These are phyloP conservation scores for Rattus norvegicus DNA, from an alignment of 2,113 vertebrate genomes.

Conservation along the genomic window DNA sequence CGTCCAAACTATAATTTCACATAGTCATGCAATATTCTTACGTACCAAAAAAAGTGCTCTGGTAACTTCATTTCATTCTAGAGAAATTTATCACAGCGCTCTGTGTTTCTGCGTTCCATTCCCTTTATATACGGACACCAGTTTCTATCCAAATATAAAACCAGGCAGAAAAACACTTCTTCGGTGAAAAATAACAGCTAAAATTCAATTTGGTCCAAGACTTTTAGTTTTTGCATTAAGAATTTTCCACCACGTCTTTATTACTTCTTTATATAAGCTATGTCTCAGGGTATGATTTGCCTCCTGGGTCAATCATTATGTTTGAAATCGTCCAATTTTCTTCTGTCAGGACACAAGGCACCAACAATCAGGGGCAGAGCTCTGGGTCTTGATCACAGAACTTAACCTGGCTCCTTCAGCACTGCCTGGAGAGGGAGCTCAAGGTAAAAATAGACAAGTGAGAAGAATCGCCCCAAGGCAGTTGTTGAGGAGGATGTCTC, in stretches of 20 bases:
- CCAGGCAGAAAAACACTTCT: not conserved
- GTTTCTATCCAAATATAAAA: constrained; percentile 31
- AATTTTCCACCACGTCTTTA: not conserved
- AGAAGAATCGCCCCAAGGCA: not conserved
- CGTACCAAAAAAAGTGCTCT: not conserved
- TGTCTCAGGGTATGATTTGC: not conserved
- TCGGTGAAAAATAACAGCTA: constrained; percentile 21
- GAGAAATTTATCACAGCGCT: constrained; percentile 1
- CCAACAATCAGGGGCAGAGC: not conserved
- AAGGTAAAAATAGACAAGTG: not conserved
- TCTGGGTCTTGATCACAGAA: not conserved
- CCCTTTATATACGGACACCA: constrained; percentile 32
- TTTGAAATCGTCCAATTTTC: not conserved
- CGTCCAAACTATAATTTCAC: constrained; percentile 25
- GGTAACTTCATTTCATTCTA: constrained; percentile 33
- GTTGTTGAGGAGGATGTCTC: not conserved
- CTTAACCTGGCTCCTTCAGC: not conserved
- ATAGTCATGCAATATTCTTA: constrained; percentile 17
- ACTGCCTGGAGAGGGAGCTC: not conserved
- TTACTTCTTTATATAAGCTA: not conserved
- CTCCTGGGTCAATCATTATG: not conserved
- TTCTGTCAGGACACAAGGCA: not conserved
- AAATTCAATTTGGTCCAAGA: not conserved
- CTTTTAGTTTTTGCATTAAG: constrained; percentile 21
- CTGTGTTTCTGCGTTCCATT: not conserved